These are phyloP conservation scores for Abscondita cerata DNA, from an alignment of 2,888 invertebrate species.

Conservation along the genomic window DNA sequence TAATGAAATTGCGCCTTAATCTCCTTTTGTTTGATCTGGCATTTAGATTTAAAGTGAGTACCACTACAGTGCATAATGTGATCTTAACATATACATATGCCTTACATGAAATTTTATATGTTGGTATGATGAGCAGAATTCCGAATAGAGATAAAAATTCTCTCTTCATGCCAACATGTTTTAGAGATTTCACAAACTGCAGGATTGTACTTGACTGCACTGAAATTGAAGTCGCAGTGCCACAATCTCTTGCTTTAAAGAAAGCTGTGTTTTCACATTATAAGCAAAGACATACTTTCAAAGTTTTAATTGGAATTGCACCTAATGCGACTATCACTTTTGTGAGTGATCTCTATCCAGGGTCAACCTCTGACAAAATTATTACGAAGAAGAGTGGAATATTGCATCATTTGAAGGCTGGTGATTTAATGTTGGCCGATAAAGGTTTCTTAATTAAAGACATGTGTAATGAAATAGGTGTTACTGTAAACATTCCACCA, in stretches of 20 bases:
- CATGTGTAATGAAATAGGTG: not conserved
- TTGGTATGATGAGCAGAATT: too few species aligned
- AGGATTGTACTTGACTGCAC: conserved; percentile 42
- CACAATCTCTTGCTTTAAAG: conserved; percentile 34
- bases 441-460: conserved; percentile 27
- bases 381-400: conserved; percentile 29
- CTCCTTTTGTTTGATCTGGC: not conserved
- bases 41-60: not conserved
- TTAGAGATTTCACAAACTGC: conserved; percentile 37
- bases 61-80: not conserved
- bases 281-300: conserved; percentile 39
- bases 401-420: not conserved
- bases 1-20: too few species aligned
- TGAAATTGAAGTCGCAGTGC: conserved; percentile 38
- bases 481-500: not conserved
- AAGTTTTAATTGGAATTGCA: conserved; percentile 42
- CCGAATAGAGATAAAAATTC: too few species aligned
- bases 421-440: conserved; percentile 14
- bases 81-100: too few species aligned
- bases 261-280: conserved; percentile 40
- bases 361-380: conserved; percentile 35
- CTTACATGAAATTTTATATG: too few species aligned
- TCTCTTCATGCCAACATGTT: too few species aligned
- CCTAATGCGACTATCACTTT: conserved; percentile 40
- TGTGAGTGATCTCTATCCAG: conserved; percentile 41